Evolutionary conservation across 2,797 vertebrate genomes (phyloP).

Genomic region (Karalla daura): DNA sequence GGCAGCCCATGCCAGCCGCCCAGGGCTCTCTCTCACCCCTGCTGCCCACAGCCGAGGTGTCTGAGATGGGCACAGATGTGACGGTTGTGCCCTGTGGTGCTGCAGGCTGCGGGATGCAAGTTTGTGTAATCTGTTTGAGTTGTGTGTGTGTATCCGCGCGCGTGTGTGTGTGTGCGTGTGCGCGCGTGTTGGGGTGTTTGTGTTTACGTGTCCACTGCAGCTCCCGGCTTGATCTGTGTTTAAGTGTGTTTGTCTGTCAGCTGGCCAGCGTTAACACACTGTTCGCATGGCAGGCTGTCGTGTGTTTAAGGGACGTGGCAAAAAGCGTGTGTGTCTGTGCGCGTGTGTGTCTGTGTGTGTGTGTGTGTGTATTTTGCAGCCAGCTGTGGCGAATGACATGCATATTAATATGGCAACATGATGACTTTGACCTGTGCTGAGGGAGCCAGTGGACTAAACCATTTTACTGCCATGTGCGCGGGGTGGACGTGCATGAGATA

Average conservation of each 20-base stretch:
- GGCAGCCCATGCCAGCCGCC: slow-evolving; percentile 75
- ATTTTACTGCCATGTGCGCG: slow-evolving; percentile 59
- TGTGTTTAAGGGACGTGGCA: slow-evolving; percentile 58
- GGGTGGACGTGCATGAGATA: slow-evolving; percentile 64
- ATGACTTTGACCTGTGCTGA: slow-evolving; percentile 73
- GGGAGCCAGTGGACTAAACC: slow-evolving; percentile 59
- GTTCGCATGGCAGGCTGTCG: slow-evolving; percentile 49
- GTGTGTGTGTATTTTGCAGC: slow-evolving; percentile 43
- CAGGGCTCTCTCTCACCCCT: slow-evolving; percentile 76
- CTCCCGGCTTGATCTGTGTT: slow-evolving; percentile 72
- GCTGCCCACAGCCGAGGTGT: slow-evolving; percentile 75
- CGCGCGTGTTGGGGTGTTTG: slow-evolving; percentile 18
- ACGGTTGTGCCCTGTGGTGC: slow-evolving; percentile 73
- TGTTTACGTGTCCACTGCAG: slow-evolving; percentile 49
- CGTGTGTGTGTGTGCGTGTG: slow-evolving; percentile 23
- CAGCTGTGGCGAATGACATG: slow-evolving; percentile 75
- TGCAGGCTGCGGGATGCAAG: slow-evolving; percentile 73
- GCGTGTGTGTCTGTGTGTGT: slow-evolving; percentile 30
- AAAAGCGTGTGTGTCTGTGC: slow-evolving; percentile 13
- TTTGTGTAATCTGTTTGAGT: slow-evolving; percentile 61
- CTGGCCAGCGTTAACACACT: slow-evolving; percentile 65
- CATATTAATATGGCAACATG: slow-evolving; percentile 72
- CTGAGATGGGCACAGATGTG: slow-evolving; percentile 86
- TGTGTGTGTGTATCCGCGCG: slow-evolving; percentile 35
- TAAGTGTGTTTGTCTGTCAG: slow-evolving; percentile 75